Base-by-base conservation (phyloP, 1,140 invertebrate species). In the Batillaria attramentaria region DNA sequence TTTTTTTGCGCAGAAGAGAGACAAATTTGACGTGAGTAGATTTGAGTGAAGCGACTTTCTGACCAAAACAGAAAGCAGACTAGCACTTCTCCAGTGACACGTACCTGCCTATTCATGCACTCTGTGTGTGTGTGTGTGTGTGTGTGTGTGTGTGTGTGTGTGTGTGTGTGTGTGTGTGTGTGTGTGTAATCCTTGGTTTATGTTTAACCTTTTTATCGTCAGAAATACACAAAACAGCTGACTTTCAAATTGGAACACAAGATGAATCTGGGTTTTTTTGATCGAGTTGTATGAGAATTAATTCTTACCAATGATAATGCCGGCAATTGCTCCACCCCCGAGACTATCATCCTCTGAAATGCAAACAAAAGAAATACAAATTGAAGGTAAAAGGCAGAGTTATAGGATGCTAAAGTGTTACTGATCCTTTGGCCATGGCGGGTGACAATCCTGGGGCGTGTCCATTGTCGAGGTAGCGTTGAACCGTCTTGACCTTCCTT, bases 231-330 rank as follows among this genome's bases (percentile, higher is more conserved):
- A 24, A n/a, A 28, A 3, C 24, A 6, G n/a, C 57, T 62, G 3
- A 31, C 10, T 24, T 24, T 62, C 13, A 62, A 62, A 24, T 28
- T 1, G 57, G 33, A 10, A 3, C 24, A 62, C 57, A 13, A 8
- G 8, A n/a, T 6, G 10, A 3, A 28, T 62, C 2, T 62, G 33
- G n/a, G 1, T 3, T 31, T 10, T 4, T 31, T 62, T 8, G 8
- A 18, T 62, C n/a, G 33, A 62, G 33, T 10, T 2, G 24, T 18
- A 28, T 62, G 24, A 31, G 10, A 18, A 24, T 31, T 8, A 57
- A 5, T 35, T 5, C 72, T 73, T 31, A 73, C 72, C 72, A 5
- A 73, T 73, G 50, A 73, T 35, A 8, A 73, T 73, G 13, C 72
- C 72, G 1, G 39, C 31, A 24, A 73, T 73, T 13, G 72, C 46